Evolutionary conservation across 1,140 invertebrate species (phyloP).

Genomic region (Drosophila ironensis): DNA sequence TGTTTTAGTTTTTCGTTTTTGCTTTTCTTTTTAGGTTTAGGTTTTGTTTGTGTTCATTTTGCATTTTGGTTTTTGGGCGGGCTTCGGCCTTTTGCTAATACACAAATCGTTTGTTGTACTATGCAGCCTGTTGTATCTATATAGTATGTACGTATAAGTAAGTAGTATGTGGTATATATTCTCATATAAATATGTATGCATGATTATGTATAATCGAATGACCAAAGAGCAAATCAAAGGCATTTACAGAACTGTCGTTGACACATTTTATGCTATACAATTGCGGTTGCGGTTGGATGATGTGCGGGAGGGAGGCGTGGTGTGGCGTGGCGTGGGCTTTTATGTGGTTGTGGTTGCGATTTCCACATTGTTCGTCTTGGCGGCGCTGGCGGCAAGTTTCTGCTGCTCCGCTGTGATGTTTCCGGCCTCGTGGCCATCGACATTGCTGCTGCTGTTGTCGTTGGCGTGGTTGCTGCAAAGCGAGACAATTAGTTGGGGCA

Average conservation of each 20-base stretch:
- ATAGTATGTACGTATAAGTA: constrained; percentile 71
- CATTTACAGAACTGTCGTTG: constrained; percentile 32
- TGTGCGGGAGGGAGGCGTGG: constrained; percentile 11
- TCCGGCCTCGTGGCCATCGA: constrained; percentile 24
- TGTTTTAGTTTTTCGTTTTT: constrained; percentile 21
- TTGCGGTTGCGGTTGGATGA: constrained; percentile 38
- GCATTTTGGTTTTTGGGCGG: constrained; percentile 67
- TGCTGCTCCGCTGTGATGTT: constrained; percentile 50
- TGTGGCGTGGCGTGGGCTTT: not conserved
- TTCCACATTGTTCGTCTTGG: constrained; percentile 56
- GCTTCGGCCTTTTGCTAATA: constrained; percentile 64
- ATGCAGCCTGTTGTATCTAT: constrained; percentile 57
- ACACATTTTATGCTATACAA: constrained; percentile 44
- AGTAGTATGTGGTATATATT: constrained; percentile 63
- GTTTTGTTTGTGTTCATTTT: constrained; percentile 31
- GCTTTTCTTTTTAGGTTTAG: constrained; percentile 7
- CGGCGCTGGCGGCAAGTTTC: constrained; percentile 29
- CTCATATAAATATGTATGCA: constrained; percentile 72
- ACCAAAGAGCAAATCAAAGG: constrained; percentile 73
- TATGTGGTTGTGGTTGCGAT: constrained; percentile 67
- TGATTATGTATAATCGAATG: constrained; percentile 66
- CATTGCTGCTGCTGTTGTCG: constrained; percentile 57
- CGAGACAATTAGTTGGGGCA: not conserved
- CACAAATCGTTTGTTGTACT: constrained; percentile 74
- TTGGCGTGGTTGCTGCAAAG: constrained; percentile 59